Evolutionary conservation across 2,113 vertebrate species (phyloP), one percentile per base, ranked within the genome.

Genomic region (Cettia cetti): DNA sequence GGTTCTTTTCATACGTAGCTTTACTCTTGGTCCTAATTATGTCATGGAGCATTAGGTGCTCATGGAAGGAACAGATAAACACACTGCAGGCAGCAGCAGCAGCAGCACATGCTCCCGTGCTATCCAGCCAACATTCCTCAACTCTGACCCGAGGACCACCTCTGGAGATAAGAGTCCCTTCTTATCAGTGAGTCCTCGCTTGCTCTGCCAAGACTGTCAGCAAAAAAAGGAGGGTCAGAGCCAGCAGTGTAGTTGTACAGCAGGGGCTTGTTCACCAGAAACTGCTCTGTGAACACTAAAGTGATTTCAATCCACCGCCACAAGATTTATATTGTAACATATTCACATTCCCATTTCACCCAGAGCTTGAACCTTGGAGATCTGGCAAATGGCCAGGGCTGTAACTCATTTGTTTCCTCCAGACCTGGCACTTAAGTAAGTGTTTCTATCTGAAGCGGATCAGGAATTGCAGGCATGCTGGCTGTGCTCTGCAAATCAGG

Each of bases 131-230:
- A 86, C 94, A 92, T 96, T 96, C 95, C 82, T 94, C 87, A 90
- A 31, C 95, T 83, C 90, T 93, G 96, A 94, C 85, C 95, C 7
- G 23, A 80, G 68, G 91, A 96, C 94, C 94, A 95, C 95, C 94
- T 95, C 94, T 88, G 87, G 90, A 94, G 90, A 90, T 88, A 91
- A 89, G 82, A 95, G 91, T 87, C 49, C 63, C 68, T 89, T 57
- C 91, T 95, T 95, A 94, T 93, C 96, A 90, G 70, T 1, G 27
- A 90, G 68, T 30, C 61, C 82, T 95, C 3, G 4, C 85, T 77
- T 44, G 64, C 79, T 47, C 71, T 94, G 95, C 93, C 90, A 95
- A 83, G 64, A 17, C 75, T 77, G 45, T 90, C 80, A 90, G 87
- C 42, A 50, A 22, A 72, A 72, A 72, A 45, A 59, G 70, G 49